Base-by-base conservation (phyloP, 2,113 vertebrate genomes). In the Triplophysa rosa region DNA sequence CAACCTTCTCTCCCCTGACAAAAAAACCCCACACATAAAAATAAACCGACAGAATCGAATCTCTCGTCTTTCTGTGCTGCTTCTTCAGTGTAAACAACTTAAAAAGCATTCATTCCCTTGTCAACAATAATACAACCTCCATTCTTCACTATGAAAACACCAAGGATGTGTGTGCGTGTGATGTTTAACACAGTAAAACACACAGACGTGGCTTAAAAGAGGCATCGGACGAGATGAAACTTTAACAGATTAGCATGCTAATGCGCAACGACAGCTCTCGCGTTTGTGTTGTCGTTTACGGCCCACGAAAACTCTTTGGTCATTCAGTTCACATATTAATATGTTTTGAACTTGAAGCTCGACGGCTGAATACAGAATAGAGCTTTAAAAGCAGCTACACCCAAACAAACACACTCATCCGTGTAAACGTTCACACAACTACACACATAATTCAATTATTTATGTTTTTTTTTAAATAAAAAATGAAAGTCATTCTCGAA, bases 21-120 rank as follows among this genome's bases (percentile, higher is more conserved):
- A 75, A 52, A 76, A 33, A 58, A 21, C 17, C 17, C 1, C 16
- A 19, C 42, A 26, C 74, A 65, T 37, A 23, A 52, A 49, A 52
- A 65, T 21, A 76, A 63, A 24, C 61, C 47, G 19, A 33, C 24
- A 37, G 40, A 52, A 29, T 54, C 24, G 52, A 66, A 77, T 21
- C 52, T 45, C 45, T 66, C 26, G 47, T 54, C 24, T 3, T 65
- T 65, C 62, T 37, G 9, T 47, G 59, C 49, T 37, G 45, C 62
- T 54, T 37, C 45, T 54, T 65, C 26, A 21, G 26, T 65, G 74
- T 77, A 77, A 77, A 77, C 62, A 77, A 65, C 74, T 52, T 77
- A 77, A 65, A 76, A 77, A 37, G 74, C 62, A 37, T 77, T 77
- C 26, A 54, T 66, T 54, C 45, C 45, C 47, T n/a, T 64, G 61